phyloP scores from a whole-genome alignment of 2,113 vertebrate species.

The Cyanistes caeruleus region DNA sequence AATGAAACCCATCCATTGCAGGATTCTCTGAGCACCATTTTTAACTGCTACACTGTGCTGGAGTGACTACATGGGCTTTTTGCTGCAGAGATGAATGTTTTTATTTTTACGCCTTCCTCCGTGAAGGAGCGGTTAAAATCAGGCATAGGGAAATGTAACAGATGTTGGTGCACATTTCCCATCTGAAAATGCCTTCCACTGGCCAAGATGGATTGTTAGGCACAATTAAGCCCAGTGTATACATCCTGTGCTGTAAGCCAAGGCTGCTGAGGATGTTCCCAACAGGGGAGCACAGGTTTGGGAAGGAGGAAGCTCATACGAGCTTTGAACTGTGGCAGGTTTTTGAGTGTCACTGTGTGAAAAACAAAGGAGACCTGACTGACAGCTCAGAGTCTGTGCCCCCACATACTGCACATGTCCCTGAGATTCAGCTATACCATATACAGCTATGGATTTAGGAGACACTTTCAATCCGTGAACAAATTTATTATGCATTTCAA shows the following conservation, averaged over 20 bases:
- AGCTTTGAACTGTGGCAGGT: neutral
- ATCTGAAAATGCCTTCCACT: constrained; percentile 41
- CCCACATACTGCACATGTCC: fast-evolving
- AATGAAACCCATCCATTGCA: neutral
- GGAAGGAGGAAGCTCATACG: neutral
- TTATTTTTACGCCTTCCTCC: neutral
- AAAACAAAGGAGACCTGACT: neutral
- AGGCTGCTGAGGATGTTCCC: neutral
- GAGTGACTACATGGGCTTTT: neutral
- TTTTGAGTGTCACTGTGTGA: neutral
- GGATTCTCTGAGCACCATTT: neutral
- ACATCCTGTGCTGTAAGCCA: constrained; percentile 17
- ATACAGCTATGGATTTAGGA: neutral
- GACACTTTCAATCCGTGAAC: neutral
- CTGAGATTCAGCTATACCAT: neutral
- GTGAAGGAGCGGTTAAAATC: constrained; percentile 26
- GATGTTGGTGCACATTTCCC: constrained; percentile 43
- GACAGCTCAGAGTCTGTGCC: neutral
- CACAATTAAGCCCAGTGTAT: constrained; percentile 44
- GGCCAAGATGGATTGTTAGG: constrained; percentile 24
- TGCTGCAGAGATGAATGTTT: neutral
- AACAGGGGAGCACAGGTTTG: neutral
- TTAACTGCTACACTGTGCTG: neutral
- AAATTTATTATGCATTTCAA: neutral
- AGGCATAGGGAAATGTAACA: neutral